phyloP scores from a whole-genome alignment of 2,888 invertebrate species.

The Camponotus fellah region DNA sequence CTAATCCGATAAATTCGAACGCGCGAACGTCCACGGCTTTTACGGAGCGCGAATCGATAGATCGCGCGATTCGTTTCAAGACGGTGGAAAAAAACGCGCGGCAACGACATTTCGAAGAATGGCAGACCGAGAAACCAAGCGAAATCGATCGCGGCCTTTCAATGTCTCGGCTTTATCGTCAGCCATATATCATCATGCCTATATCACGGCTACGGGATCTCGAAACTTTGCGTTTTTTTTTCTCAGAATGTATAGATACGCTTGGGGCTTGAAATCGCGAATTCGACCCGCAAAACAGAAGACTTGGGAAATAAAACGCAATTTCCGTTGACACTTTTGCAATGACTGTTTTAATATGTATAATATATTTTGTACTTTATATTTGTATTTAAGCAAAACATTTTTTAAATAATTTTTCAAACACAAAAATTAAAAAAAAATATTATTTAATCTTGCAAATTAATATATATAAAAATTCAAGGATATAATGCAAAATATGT shows the following conservation, averaged over 20 bases:
- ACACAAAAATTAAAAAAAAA: neutral
- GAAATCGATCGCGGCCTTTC: conserved; percentile 81
- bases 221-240: conserved; percentile 74
- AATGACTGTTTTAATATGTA: conserved; percentile 3
- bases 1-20: conserved; percentile 33
- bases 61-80: conserved; percentile 73
- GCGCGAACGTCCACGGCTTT: conserved; percentile 47
- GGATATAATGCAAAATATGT: neutral
- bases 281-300: conserved; percentile 74
- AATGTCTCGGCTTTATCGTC: conserved; percentile 84
- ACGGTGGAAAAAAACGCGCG: conserved; percentile 54
- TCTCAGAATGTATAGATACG: conserved; percentile 52
- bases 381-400: neutral
- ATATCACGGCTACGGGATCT: conserved; percentile 81
- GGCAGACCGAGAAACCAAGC: conserved; percentile 76
- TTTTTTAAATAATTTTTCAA: neutral
- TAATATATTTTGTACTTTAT: conserved; percentile 6
- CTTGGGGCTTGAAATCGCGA: conserved; percentile 69
- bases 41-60: conserved; percentile 67
- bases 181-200: conserved; percentile 84
- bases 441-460: neutral
- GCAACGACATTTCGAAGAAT: conserved; percentile 65
- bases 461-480: neutral
- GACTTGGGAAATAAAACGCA: conserved; percentile 73
- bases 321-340: conserved; percentile 76